Evolutionary conservation across 1,140 invertebrate genomes (phyloP).

Genomic region (Sitobion miscanthi): DNA sequence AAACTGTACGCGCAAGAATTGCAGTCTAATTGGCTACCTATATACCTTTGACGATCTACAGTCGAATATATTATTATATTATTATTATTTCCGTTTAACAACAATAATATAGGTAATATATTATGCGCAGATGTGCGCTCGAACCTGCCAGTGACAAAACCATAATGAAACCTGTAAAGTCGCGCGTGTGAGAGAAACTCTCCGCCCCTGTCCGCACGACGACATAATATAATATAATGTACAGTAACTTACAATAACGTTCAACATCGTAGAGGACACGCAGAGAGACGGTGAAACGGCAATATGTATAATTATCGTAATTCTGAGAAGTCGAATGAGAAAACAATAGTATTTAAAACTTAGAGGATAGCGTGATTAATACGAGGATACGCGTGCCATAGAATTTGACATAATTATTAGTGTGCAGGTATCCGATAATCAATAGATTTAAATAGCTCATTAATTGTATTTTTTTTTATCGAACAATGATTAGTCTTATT

Average conservation of each 20-base stretch:
- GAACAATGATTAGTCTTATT: neutral
- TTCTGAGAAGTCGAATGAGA: neutral
- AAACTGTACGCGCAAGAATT: neutral
- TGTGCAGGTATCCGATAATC: neutral
- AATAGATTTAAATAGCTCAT: constrained; percentile 3
- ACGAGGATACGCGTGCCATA: neutral
- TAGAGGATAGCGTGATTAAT: neutral
- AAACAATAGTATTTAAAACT: neutral
- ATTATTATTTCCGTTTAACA: neutral
- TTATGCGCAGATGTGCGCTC: neutral
- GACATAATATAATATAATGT: too few species aligned
- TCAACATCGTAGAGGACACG: neutral
- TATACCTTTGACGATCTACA: neutral
- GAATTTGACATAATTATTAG: neutral
- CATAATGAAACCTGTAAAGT: neutral
- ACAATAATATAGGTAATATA: neutral
- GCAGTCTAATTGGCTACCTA: neutral
- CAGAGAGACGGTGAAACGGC: neutral
- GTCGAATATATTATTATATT: neutral
- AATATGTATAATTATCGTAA: neutral
- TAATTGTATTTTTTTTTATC: neutral
- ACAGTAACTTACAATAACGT: neutral
- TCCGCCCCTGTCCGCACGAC: neutral
- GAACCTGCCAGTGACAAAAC: neutral
- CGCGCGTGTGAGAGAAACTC: neutral